A percentile compares a stretch with the other conserved stretches of the same genome.
Conservation (phyloP, 2,113 vertebrate species). For the Heteronetta atricapilla region DNA sequence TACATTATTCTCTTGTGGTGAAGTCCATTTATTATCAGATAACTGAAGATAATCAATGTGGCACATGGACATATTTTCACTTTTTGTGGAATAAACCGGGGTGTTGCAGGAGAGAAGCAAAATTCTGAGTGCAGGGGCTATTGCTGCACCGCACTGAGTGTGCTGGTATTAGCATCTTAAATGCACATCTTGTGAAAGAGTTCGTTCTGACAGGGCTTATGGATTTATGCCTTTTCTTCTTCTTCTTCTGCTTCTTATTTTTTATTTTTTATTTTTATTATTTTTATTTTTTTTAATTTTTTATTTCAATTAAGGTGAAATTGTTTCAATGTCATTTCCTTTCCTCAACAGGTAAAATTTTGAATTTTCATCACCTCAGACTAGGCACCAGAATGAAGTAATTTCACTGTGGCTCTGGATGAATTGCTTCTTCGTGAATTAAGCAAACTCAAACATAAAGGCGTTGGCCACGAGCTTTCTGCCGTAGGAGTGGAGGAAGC, state of each 20-base stretch:
- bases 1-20: neutral
- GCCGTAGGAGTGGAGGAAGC: neutral
- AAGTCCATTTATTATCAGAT: neutral
- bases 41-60: neutral
- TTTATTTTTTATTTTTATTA: too few species aligned
- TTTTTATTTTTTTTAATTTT: too few species aligned
- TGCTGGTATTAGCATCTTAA: neutral
- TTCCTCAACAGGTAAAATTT: neutral
- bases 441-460: neutral
- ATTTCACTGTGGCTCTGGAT: neutral
- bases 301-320: neutral
- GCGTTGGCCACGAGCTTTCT: neutral
- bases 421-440: neutral
- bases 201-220: too few species aligned
- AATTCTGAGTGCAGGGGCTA: neutral
- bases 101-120: neutral
- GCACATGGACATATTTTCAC: neutral
- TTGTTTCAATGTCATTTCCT: neutral
- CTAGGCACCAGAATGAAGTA: neutral
- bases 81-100: neutral
- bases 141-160: fast-evolving
- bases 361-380: neutral
- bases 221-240: too few species aligned
- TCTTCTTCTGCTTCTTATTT: too few species aligned
- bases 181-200: neutral